phyloP scores from a whole-genome alignment of 2,113 vertebrate species.

The Erythrocercus mccallii region DNA sequence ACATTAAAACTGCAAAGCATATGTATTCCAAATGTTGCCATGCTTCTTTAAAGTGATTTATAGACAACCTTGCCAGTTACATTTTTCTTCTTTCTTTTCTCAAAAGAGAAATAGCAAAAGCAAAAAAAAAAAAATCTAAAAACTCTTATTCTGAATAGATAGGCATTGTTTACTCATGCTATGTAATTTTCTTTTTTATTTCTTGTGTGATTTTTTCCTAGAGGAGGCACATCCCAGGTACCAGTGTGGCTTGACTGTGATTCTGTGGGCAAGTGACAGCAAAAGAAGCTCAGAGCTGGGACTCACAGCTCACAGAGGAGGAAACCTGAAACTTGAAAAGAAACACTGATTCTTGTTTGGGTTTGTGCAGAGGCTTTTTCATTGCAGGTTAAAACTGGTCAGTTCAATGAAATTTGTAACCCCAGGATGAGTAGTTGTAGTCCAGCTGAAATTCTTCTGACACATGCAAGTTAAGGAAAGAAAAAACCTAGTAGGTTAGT shows the following conservation, averaged over 20 bases:
- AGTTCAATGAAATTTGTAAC: not conserved
- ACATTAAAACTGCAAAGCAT: not conserved
- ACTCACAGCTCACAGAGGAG: not conserved
- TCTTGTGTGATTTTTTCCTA: not conserved
- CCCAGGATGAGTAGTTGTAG: not conserved
- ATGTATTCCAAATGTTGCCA: not conserved
- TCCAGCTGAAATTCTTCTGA: not conserved
- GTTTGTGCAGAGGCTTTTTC: not conserved
- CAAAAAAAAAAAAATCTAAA: not conserved
- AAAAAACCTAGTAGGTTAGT: not conserved
- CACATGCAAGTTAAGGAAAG: not conserved
- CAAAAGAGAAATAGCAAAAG: not conserved
- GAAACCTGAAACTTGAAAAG: not conserved
- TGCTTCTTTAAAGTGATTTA: not conserved
- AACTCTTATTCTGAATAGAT: not conserved
- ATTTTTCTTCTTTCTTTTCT: not conserved
- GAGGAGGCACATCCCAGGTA: not conserved
- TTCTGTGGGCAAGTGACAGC: not conserved
- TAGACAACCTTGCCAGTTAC: not conserved
- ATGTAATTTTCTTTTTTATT: not conserved
- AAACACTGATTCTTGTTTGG: not conserved
- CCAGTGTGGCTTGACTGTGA: not conserved
- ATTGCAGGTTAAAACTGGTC: not conserved
- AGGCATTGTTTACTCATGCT: rapidly evolving
- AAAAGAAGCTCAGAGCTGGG: not conserved